Percentiles rank a stretch among this genome's conserved stretches.
Conservation (phyloP, 2,888 invertebrate species). For the Xestia sexstrigata region DNA sequence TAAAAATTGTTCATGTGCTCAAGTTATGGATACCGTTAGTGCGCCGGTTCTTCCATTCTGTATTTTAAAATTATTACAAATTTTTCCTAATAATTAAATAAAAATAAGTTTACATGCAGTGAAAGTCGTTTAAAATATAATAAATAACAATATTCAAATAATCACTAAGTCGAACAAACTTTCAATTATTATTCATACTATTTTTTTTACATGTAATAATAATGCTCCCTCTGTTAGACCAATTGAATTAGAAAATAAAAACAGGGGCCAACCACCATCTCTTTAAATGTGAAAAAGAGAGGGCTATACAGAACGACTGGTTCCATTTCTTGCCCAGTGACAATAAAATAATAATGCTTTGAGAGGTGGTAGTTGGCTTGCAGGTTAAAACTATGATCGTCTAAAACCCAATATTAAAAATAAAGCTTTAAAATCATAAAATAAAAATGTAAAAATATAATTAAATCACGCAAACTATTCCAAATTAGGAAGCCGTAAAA, state of each 20-base stretch:
- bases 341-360: background rate
- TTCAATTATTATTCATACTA: background rate
- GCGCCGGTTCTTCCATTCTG: background rate
- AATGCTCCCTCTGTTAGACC: constrained; percentile 12
- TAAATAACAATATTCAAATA: constrained; percentile 14
- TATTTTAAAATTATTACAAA: constrained; percentile 1
- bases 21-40: background rate
- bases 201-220: constrained; percentile 2
- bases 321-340: background rate
- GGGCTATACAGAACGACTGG: background rate
- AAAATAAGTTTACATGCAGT: constrained; percentile 14
- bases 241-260: background rate
- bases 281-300: background rate
- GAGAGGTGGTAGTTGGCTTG: background rate
- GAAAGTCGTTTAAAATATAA: constrained; percentile 1
- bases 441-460: constrained; percentile 21
- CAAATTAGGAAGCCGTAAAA: constrained; percentile 46
- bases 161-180: background rate
- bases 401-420: constrained; percentile 28
- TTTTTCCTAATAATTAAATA: background rate
- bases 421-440: constrained; percentile 20
- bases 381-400: background rate
- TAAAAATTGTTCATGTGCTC: background rate
- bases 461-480: constrained; percentile 30
- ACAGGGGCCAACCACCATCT: background rate